A percentile compares a stretch with the other conserved stretches of the same genome.
These are phyloP conservation scores for Orientallactaga sibirica DNA, from an alignment of 2,797 vertebrate genomes.

Conservation along the genomic window DNA sequence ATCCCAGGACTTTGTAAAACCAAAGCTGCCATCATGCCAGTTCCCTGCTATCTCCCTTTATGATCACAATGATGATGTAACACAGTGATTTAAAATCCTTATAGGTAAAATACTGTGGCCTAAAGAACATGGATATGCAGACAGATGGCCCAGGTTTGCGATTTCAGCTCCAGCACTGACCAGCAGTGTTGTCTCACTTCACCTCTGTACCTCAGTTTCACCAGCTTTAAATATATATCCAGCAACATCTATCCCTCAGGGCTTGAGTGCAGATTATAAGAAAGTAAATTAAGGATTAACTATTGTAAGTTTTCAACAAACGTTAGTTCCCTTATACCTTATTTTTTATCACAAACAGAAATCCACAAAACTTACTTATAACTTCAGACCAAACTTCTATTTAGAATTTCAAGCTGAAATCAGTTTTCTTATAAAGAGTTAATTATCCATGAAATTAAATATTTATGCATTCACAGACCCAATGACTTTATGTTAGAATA, in stretches of 20 bases:
- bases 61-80: neutral
- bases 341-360: conserved; percentile 46
- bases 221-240: neutral
- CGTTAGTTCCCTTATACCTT: neutral
- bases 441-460: conserved; percentile 84
- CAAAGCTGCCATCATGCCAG: neutral
- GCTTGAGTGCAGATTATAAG: neutral
- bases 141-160: too few relatives aligned
- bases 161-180: neutral
- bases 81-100: neutral
- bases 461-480: conserved; percentile 74
- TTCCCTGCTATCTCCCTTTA: neutral
- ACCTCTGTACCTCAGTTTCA: neutral
- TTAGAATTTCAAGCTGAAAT: conserved; percentile 69
- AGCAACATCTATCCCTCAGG: neutral
- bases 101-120: neutral
- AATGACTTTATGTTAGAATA: conserved; percentile 67
- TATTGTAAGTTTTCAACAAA: neutral
- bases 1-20: neutral
- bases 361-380: conserved; percentile 63
- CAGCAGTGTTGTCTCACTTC: neutral
- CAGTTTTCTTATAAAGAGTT: conserved; percentile 74
- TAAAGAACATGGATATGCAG: neutral
- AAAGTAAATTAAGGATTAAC: neutral
- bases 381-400: conserved; percentile 70